Conservation (phyloP, 2,888 invertebrate genomes). For the Lasioglossum morio region DNA sequence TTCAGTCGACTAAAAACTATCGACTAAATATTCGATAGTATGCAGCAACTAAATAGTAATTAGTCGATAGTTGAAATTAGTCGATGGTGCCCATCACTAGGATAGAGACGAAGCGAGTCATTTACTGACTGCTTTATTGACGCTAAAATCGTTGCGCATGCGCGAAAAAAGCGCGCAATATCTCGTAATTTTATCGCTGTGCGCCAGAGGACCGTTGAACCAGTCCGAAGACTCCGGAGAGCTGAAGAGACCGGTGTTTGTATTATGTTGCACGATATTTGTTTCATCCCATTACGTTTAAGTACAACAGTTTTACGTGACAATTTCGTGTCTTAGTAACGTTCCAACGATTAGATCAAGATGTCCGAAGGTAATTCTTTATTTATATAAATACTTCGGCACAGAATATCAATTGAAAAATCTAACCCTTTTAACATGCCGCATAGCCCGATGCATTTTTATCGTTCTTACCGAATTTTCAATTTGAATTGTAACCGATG, state of each 20-base stretch:
- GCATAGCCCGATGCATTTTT: neutral
- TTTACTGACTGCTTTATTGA: too few species aligned
- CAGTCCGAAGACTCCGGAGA: too few species aligned
- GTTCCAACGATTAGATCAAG: conserved; percentile 19
- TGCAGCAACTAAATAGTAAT: too few species aligned
- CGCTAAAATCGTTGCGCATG: too few species aligned
- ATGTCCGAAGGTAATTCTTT: conserved; percentile 67
- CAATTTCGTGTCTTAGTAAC: conserved; percentile 37
- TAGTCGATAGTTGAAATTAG: too few species aligned
- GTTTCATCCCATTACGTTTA: conserved; percentile 19
- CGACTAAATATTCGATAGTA: too few species aligned
- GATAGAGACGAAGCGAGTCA: too few species aligned
- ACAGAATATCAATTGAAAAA: neutral
- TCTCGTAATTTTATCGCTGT: too few species aligned
- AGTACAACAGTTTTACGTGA: conserved; percentile 19
- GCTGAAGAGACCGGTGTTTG: conserved; percentile 61
- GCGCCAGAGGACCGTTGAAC: too few species aligned
- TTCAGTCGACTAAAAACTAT: too few species aligned
- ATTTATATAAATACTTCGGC: conserved; percentile 4
- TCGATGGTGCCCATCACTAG: too few species aligned
- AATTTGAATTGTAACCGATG: neutral
- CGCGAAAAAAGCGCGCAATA: too few species aligned
- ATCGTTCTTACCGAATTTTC: neutral
- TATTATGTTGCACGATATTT: conserved; percentile 58
- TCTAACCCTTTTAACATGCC: conserved; percentile 17